Evolutionary conservation across 2,113 vertebrate genomes (phyloP).

Genomic region (Rhabdomys dilectus): DNA sequence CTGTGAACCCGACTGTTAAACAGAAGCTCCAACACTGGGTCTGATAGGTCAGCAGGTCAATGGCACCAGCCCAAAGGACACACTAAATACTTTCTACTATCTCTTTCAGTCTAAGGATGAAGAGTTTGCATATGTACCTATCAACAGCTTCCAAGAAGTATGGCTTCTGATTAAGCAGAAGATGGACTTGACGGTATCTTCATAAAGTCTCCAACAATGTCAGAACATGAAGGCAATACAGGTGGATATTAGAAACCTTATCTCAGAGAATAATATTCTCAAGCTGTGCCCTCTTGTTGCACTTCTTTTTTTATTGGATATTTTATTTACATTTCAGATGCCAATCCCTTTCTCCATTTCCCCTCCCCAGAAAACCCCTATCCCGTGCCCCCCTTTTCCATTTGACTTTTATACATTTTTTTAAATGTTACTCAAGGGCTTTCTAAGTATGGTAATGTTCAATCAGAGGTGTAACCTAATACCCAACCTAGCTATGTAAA

Average conservation of each 20-base stretch:
- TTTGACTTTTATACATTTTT: too few relatives aligned
- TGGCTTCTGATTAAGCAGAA: neutral
- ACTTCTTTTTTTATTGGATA: too few relatives aligned
- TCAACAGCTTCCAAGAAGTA: neutral
- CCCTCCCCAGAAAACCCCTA: too few relatives aligned
- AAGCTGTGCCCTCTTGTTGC: accelerated
- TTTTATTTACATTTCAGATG: too few relatives aligned
- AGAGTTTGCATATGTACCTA: neutral
- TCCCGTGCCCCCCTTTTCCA: too few relatives aligned
- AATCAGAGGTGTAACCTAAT: too few relatives aligned
- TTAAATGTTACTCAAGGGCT: too few relatives aligned
- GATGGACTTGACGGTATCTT: neutral
- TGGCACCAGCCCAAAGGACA: accelerated
- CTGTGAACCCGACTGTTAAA: accelerated
- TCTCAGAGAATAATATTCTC: accelerated
- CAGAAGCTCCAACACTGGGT: conserved; percentile 44
- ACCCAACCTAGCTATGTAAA: too few relatives aligned
- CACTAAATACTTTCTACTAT: conserved; percentile 52
- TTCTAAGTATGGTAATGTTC: too few relatives aligned
- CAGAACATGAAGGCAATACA: neutral
- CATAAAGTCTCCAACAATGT: conserved; percentile 64
- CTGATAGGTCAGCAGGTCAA: neutral
- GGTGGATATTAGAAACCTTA: neutral
- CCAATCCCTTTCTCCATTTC: too few relatives aligned
- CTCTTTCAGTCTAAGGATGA: conserved; percentile 67